Conservation (phyloP, 1,140 invertebrate genomes). For the Lineus longissimus region DNA sequence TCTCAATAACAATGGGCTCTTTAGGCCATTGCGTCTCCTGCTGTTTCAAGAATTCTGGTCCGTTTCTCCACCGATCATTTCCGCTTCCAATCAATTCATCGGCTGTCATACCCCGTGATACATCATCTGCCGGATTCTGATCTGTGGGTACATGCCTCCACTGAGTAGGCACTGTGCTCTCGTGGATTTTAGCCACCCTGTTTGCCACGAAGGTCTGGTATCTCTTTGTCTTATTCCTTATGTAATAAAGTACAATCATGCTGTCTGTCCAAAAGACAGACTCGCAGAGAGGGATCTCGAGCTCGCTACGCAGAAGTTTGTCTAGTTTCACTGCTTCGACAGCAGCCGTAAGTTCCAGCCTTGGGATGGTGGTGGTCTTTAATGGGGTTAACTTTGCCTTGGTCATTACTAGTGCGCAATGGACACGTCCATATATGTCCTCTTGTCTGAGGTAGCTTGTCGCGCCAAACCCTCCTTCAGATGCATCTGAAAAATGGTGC, state of each 20-base stretch:
- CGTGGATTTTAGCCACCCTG: not conserved
- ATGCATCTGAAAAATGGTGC: constrained; percentile 17
- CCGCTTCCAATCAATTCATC: constrained; percentile 2
- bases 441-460: constrained; percentile 8
- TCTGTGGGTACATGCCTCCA: constrained; percentile 7
- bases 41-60: constrained; percentile 19
- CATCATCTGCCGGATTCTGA: constrained; percentile 25
- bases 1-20: not conserved
- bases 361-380: too few species aligned
- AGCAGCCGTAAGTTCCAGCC: constrained; percentile 13
- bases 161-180: not conserved
- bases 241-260: too few species aligned
- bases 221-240: not conserved
- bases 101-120: constrained; percentile 20
- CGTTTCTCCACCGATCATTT: constrained; percentile 12
- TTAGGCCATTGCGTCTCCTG: constrained; percentile 11
- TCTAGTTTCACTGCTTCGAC: constrained; percentile 7
- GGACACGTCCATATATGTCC: not conserved
- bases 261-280: constrained; percentile 10
- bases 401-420: constrained; percentile 12
- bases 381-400: constrained; percentile 12
- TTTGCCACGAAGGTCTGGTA: too few species aligned
- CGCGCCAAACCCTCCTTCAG: constrained; percentile 8
- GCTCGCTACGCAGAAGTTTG: constrained; percentile 7
- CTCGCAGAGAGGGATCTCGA: constrained; percentile 1